These are phyloP conservation scores for Lottia gigantea DNA, from an alignment of 2,888 invertebrate species.

Conservation along the genomic window DNA sequence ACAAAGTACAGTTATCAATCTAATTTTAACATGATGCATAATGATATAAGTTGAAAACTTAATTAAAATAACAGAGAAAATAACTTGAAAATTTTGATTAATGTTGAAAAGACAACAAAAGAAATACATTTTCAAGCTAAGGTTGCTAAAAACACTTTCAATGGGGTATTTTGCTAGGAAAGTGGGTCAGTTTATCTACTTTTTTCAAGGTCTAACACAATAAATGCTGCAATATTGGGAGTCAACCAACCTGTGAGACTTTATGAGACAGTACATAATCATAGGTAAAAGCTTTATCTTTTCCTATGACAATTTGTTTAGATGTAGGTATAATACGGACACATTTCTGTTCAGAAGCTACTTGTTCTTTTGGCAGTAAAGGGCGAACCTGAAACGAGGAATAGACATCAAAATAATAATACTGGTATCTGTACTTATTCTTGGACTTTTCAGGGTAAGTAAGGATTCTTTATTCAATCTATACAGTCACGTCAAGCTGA, in stretches of 20 bases:
- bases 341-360: slow-evolving; percentile 65
- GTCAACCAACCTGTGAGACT: slow-evolving; percentile 74
- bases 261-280: slow-evolving; percentile 83
- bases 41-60: too few relatives aligned
- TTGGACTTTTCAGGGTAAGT: too few relatives aligned
- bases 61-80: too few relatives aligned
- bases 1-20: too few relatives aligned
- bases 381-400: slow-evolving; percentile 58
- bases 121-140: too few relatives aligned
- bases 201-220: neutral
- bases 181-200: neutral
- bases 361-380: slow-evolving; percentile 64
- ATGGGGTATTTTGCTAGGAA: neutral
- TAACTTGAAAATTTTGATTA: too few relatives aligned
- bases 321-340: slow-evolving; percentile 55
- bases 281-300: slow-evolving; percentile 83
- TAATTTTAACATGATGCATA: too few relatives aligned
- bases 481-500: too few relatives aligned
- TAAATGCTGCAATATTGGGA: neutral
- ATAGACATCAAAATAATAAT: too few relatives aligned
- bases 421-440: too few relatives aligned
- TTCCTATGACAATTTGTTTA: slow-evolving; percentile 74
- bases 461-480: too few relatives aligned
- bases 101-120: too few relatives aligned
- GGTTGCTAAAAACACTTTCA: neutral